These are phyloP conservation scores for Lumbricus terrestris DNA, from an alignment of 2,888 invertebrate species.

Conservation along the genomic window DNA sequence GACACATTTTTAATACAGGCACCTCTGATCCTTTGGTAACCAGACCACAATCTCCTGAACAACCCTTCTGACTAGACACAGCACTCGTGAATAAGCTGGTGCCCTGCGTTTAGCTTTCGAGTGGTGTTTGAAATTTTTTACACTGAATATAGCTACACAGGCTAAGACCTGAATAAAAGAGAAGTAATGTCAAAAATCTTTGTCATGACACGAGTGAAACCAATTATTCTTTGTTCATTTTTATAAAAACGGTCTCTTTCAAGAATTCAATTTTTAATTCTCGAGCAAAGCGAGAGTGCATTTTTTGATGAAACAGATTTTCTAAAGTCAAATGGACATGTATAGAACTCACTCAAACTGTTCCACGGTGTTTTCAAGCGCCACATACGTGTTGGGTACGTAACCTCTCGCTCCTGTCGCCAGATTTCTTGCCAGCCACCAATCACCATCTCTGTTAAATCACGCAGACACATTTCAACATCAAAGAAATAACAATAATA, in stretches of 20 bases:
- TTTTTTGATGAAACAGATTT: too few species aligned
- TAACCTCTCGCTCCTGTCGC: slow-evolving; percentile 82
- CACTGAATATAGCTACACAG: too few species aligned
- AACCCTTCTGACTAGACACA: too few species aligned
- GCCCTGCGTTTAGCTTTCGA: too few species aligned
- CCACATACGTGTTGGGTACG: slow-evolving; percentile 93
- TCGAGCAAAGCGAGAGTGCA: not conserved
- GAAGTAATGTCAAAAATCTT: too few species aligned
- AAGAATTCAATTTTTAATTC: not conserved
- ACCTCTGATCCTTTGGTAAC: too few species aligned
- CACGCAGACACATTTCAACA: slow-evolving; percentile 15
- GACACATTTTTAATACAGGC: too few species aligned
- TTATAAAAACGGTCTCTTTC: not conserved
- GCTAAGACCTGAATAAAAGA: too few species aligned
- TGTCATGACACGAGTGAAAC: not conserved
- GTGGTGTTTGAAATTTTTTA: too few species aligned
- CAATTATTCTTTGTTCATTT: not conserved
- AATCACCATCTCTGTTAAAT: slow-evolving; percentile 67
- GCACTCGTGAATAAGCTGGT: too few species aligned
- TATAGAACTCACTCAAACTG: slow-evolving; percentile 49
- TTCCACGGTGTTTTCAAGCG: slow-evolving; percentile 53
- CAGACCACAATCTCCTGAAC: too few species aligned
- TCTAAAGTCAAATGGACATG: not conserved
- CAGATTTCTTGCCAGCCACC: slow-evolving; percentile 92
- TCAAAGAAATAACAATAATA: too few species aligned